phyloP scores from a whole-genome alignment of 2,888 invertebrate species.

The Anorthoa munda region DNA sequence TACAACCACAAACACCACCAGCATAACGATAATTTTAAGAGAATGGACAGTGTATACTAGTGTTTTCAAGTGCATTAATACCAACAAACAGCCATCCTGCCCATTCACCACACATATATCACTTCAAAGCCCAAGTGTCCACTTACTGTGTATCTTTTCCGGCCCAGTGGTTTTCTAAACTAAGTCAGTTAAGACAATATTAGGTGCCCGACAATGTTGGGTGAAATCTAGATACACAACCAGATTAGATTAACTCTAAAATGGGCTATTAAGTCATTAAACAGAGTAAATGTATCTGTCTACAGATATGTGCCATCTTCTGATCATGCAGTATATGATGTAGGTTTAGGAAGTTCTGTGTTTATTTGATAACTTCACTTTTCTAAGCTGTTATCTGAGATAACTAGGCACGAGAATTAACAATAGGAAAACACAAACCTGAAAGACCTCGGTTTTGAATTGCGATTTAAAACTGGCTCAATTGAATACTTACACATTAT shows the following conservation, averaged over 20 bases:
- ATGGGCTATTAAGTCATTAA: not conserved
- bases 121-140: constrained; percentile 3
- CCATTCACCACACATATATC: constrained; percentile 1
- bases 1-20: too few species aligned
- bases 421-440: too few species aligned
- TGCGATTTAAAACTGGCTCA: too few species aligned
- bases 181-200: not conserved
- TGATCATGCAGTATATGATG: too few species aligned
- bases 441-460: too few species aligned
- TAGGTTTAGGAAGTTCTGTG: too few species aligned
- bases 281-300: not conserved
- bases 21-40: not conserved
- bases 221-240: not conserved
- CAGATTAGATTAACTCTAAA: not conserved
- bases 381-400: too few species aligned
- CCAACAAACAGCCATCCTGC: not conserved
- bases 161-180: constrained; percentile 13
- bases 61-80: not conserved
- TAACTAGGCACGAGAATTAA: too few species aligned
- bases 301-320: not conserved
- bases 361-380: too few species aligned
- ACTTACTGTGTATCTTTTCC: constrained; percentile 15
- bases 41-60: not conserved
- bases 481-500: too few species aligned
- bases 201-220: not conserved